phyloP scores from a whole-genome alignment of 2,888 invertebrate species.

The Caenorhabditis sp. region DNA sequence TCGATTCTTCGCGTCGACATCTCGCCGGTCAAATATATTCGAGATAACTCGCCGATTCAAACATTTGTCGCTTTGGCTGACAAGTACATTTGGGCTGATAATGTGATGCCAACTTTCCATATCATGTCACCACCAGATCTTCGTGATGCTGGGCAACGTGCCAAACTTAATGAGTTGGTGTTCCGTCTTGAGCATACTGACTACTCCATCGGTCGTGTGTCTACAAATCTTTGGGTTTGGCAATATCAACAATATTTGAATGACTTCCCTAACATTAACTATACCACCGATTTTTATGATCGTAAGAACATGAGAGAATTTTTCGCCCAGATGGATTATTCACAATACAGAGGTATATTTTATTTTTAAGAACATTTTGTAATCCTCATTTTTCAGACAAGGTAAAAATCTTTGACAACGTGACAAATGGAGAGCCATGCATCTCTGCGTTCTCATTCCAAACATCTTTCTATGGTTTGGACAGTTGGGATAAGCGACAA shows the following conservation, averaged over 20 bases:
- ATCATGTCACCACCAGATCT: constrained; percentile 69
- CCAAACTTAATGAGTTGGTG: constrained; percentile 66
- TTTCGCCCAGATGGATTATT: constrained; percentile 67
- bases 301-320: constrained; percentile 64
- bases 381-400: constrained; percentile 49
- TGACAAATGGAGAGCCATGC: constrained; percentile 65
- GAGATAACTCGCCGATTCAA: constrained; percentile 70
- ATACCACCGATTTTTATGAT: constrained; percentile 67
- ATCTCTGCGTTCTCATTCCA: constrained; percentile 69
- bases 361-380: too few relatives aligned
- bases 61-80: constrained; percentile 68
- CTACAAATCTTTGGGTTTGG: constrained; percentile 67
- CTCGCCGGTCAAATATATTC: constrained; percentile 69
- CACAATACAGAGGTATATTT: constrained; percentile 60
- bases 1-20: constrained; percentile 65
- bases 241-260: constrained; percentile 69
- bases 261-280: constrained; percentile 67
- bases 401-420: constrained; percentile 61
- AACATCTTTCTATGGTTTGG: constrained; percentile 68
- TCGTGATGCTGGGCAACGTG: constrained; percentile 55
- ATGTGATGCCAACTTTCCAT: constrained; percentile 70
- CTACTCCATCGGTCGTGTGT: constrained; percentile 66
- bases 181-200: constrained; percentile 67
- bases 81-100: constrained; percentile 70
- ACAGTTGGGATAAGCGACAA: constrained; percentile 70